Evolutionary conservation across 2,888 invertebrate species (phyloP).

Genomic region (Cyaniris semiargus): DNA sequence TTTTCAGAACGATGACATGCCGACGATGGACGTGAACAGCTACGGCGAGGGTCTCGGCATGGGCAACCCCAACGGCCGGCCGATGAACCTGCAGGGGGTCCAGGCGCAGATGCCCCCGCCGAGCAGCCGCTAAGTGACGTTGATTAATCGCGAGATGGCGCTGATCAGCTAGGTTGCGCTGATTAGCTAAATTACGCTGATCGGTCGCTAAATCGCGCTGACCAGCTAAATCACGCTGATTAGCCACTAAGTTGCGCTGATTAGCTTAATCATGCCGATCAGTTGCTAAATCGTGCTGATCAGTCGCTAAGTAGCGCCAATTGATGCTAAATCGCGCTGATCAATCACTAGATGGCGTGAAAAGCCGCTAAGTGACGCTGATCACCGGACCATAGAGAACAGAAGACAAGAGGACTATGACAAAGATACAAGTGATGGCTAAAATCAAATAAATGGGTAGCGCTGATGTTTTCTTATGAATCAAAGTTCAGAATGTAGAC

Average conservation of each 20-base stretch:
- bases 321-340: conserved; percentile 38
- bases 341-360: conserved; percentile 57
- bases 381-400: background rate
- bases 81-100: conserved; percentile 75
- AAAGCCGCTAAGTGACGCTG: background rate
- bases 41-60: conserved; percentile 81
- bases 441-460: background rate
- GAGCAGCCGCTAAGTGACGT: conserved; percentile 56
- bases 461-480: conserved; percentile 1
- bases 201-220: conserved; percentile 56
- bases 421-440: background rate
- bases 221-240: conserved; percentile 40
- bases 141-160: background rate
- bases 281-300: background rate
- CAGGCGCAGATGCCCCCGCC: conserved; percentile 76
- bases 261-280: background rate
- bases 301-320: conserved; percentile 42
- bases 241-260: conserved; percentile 53
- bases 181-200: conserved; percentile 43
- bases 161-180: conserved; percentile 38
- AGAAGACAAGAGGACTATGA: background rate
- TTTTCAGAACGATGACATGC: conserved; percentile 86
- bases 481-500: background rate
- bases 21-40: conserved; percentile 87
- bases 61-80: conserved; percentile 76